Percentiles rank a stretch among this genome's conserved stretches.
Evolutionary conservation across 2,888 invertebrate genomes (phyloP).

Genomic region (Melitaea athalia): DNA sequence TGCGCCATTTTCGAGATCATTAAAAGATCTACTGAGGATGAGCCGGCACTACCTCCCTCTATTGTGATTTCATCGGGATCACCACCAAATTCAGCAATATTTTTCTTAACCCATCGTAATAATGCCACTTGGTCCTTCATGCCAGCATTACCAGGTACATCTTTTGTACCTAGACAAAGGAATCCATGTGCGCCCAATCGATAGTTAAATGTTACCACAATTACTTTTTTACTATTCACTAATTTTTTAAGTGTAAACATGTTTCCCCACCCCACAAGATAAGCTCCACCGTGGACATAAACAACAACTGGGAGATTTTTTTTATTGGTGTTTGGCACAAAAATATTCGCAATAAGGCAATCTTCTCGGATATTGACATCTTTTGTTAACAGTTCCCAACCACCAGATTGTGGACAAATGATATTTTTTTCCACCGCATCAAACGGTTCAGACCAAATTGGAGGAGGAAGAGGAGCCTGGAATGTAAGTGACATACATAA

Average conservation of each 20-base stretch:
- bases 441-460: constrained; percentile 43
- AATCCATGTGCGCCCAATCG: constrained; percentile 50
- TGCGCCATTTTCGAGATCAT: constrained; percentile 45
- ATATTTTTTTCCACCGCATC: constrained; percentile 44
- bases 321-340: constrained; percentile 43
- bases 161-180: constrained; percentile 47
- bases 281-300: constrained; percentile 69
- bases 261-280: constrained; percentile 57
- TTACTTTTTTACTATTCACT: constrained; percentile 47
- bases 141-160: constrained; percentile 50
- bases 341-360: constrained; percentile 47
- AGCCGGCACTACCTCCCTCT: constrained; percentile 49
- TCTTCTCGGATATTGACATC: constrained; percentile 41
- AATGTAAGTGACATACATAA: constrained; percentile 1
- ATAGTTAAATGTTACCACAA: constrained; percentile 58
- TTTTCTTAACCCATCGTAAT: constrained; percentile 50
- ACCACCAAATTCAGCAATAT: constrained; percentile 49
- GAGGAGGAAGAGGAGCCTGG: constrained; percentile 53
- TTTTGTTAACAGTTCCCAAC: constrained; percentile 16
- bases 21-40: constrained; percentile 44
- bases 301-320: constrained; percentile 60
- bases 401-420: constrained; percentile 39
- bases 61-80: constrained; percentile 51
- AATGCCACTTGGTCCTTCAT: constrained; percentile 51
- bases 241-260: constrained; percentile 45